Base-by-base conservation (phyloP, 2,888 invertebrate genomes). In the Hofmannophila pseudospretella region DNA sequence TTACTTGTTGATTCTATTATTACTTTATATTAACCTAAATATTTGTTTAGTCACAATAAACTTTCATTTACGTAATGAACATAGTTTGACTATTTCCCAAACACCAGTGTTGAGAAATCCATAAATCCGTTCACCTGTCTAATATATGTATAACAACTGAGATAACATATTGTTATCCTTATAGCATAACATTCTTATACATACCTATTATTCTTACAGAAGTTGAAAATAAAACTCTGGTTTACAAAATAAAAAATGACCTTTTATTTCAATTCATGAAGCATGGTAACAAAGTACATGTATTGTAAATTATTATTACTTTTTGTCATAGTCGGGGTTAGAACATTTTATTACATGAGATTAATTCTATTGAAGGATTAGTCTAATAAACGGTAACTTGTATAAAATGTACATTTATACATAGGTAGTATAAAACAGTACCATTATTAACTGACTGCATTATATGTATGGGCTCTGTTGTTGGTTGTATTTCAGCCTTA, bases 281-380 rank as follows among this genome's bases (percentile, higher is more conserved):
- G 85, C 84, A 76, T 79, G 85, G 82, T 85, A 86, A 85, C 85
- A 85, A 82, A 78, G 76, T 84, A 84, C 80, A n/a, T n/a, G 80
- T 77, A 29, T 11, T 72, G 71, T 79, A 79, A 75, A 74, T 76
- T 78, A 76, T n/a, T 25, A 20, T 78, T 75, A 73, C 64, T 78
- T 76, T 40, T n/a, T 76, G 68, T 76, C 71, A 67, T 76, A 71
- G 55, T 76, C 59, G 65, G 71, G 70, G 74, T 82, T 79, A 80
- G 76, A 81, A 81, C 73, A 80, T 72, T 77, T 76, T 72, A 70
- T 71, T 79, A 78, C 66, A 75, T 52, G 64, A 75, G 71, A 76
- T 75, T 77, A 74, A 67, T 67, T 71, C 76, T 82, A 82, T 74
- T 72, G 78, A 81, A 76, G 74, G 65, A 77, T 80, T 79, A 82